phyloP scores from a whole-genome alignment of 2,888 invertebrate genomes.

The Didymodactylos carnosus region DNA sequence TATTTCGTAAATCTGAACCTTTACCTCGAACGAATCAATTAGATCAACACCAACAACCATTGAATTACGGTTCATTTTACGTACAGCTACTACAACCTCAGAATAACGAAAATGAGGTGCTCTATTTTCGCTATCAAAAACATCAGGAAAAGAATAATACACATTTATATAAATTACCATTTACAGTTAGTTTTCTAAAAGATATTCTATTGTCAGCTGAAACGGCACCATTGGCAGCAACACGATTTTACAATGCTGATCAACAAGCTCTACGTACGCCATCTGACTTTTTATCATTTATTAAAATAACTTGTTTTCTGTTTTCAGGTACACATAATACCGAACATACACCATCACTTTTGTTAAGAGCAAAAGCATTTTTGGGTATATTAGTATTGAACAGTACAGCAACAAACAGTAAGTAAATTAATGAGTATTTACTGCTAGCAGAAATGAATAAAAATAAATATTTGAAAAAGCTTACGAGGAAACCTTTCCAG shows the following conservation, averaged over 20 bases:
- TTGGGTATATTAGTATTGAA: neutral
- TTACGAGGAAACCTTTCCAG: too few species aligned
- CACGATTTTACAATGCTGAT: neutral
- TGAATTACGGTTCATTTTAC: neutral
- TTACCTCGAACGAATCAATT: neutral
- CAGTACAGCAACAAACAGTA: neutral
- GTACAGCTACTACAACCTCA: neutral
- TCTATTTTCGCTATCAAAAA: neutral
- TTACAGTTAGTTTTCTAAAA: neutral
- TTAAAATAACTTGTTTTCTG: neutral
- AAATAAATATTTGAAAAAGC: too few species aligned
- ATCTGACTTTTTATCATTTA: too few species aligned
- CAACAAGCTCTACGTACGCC: neutral
- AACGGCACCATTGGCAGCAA: neutral
- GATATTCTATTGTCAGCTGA: neutral
- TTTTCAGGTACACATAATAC: neutral
- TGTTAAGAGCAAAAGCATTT: neutral
- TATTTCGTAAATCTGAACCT: neutral
- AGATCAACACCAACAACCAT: neutral
- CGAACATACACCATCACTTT: neutral
- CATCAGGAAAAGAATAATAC: neutral
- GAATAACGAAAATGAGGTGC: neutral
- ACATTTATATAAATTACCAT: neutral
- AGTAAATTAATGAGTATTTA: too few species aligned
- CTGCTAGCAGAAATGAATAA: too few species aligned